These are phyloP conservation scores for Plotosus lineatus DNA, from an alignment of 2,113 vertebrate species.

Conservation along the genomic window DNA sequence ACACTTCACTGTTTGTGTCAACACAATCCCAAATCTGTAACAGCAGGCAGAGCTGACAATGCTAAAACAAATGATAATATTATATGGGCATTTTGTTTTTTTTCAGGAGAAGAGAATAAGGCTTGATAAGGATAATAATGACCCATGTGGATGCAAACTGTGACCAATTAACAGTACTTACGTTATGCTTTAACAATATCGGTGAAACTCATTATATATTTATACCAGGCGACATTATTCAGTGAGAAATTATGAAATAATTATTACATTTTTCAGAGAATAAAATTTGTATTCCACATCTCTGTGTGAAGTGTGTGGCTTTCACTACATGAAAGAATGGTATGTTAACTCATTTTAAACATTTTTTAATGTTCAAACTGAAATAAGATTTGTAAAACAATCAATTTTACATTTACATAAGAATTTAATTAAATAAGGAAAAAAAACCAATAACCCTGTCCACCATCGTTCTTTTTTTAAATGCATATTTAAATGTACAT, in stretches of 20 bases:
- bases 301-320: neutral
- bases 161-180: neutral
- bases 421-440: neutral
- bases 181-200: neutral
- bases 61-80: neutral
- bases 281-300: neutral
- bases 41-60: slow-evolving; percentile 3
- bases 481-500: no score
- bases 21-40: slow-evolving; percentile 5
- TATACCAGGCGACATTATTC: neutral
- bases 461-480: neutral
- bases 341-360: neutral
- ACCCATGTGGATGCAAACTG: neutral
- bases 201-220: neutral
- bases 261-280: neutral
- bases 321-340: neutral
- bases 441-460: no score
- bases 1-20: slow-evolving; percentile 3
- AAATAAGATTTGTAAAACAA: neutral
- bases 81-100: neutral
- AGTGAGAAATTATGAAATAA: neutral
- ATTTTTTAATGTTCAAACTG: neutral
- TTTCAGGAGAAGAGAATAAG: neutral
- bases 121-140: slow-evolving; percentile 5
- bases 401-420: neutral